Evolutionary conservation across 2,888 invertebrate species (phyloP).

Genomic region (Brachyptera putata): DNA sequence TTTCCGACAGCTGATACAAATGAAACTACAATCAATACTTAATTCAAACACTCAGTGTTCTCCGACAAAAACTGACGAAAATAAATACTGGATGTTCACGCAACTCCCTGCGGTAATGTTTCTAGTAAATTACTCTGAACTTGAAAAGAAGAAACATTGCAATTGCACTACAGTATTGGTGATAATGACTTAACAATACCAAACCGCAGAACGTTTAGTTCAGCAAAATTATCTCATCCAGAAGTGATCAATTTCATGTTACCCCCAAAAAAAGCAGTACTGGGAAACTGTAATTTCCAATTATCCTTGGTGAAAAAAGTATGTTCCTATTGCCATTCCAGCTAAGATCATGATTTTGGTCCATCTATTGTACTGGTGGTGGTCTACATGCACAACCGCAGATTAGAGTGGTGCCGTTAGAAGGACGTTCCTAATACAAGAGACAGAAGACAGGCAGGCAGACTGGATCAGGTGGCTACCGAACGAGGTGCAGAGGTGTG

Average conservation of each 20-base stretch:
- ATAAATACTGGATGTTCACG: too few relatives aligned
- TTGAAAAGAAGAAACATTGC: too few relatives aligned
- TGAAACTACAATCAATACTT: too few relatives aligned
- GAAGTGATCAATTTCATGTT: neutral
- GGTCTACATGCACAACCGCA: slow-evolving; percentile 5
- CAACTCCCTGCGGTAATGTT: too few relatives aligned
- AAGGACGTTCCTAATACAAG: slow-evolving; percentile 1
- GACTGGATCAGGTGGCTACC: slow-evolving; percentile 2
- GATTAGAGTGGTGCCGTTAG: slow-evolving; percentile 1
- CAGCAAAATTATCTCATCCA: neutral
- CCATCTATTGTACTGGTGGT: neutral
- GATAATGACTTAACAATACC: neutral
- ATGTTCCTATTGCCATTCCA: neutral
- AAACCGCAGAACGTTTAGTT: neutral
- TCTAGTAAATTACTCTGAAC: too few relatives aligned
- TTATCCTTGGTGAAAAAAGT: neutral
- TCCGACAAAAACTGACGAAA: too few relatives aligned
- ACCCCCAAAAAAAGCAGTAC: neutral
- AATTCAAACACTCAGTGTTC: too few relatives aligned
- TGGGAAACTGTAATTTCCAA: neutral
- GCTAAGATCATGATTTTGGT: neutral
- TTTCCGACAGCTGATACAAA: too few relatives aligned
- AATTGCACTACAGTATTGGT: too few relatives aligned
- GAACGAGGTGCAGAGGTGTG: slow-evolving; percentile 14
- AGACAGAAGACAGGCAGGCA: neutral